Conservation (phyloP, 37 sponge, comb jelly and placozoan genomes). For the Sycon ciliatum region DNA sequence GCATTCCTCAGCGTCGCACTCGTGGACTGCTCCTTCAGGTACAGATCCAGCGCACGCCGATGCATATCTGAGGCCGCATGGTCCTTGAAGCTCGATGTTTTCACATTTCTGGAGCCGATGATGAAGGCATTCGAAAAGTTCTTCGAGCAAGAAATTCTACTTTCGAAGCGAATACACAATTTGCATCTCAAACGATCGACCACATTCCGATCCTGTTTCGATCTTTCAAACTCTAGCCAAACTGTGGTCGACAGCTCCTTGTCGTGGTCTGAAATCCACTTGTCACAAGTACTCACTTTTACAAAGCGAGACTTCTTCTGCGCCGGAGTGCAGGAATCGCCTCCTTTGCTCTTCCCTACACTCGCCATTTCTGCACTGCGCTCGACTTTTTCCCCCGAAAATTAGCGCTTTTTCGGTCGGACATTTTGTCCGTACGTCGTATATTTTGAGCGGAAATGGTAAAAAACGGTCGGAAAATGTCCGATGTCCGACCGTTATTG, state of each 20-base stretch:
- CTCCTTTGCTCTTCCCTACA: no score
- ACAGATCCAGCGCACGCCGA: background rate
- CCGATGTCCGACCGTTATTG: no score
- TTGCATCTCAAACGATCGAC: background rate
- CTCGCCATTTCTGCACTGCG: no score
- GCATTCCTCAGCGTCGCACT: background rate
- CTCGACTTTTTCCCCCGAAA: no score
- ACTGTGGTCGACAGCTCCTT: background rate
- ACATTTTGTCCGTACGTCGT: no score
- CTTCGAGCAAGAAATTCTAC: background rate
- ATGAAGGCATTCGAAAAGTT: background rate
- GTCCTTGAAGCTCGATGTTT: background rate
- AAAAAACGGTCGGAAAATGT: no score
- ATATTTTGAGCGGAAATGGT: no score
- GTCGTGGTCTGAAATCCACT: background rate
- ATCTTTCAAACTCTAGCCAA: background rate
- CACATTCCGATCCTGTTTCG: background rate
- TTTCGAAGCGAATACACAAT: background rate
- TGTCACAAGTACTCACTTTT: background rate
- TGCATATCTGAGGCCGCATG: background rate
- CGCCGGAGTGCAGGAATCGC: no score
- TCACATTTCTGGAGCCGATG: background rate
- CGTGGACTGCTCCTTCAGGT: background rate
- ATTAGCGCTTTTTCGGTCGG: no score
- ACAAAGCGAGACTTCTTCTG: no score